Conservation (phyloP, 1,140 invertebrate species). For the Cheumatopsyche charites region DNA sequence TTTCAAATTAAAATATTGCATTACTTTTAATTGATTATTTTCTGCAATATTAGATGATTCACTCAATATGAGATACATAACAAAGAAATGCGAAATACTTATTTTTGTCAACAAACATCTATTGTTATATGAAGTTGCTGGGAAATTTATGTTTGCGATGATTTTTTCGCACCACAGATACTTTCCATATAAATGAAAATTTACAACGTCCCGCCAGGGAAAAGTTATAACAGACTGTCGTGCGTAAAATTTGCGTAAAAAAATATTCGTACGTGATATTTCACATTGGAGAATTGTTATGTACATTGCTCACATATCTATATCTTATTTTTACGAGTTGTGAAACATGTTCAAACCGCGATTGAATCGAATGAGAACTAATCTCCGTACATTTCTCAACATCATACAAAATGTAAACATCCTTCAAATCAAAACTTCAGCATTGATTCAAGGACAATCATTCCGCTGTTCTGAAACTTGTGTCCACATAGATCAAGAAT, state of each 20-base stretch:
- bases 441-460: background rate
- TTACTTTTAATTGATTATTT: too few relatives aligned
- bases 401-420: too few relatives aligned
- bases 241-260: conserved; percentile 25
- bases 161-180: conserved; percentile 19
- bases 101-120: background rate
- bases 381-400: too few relatives aligned
- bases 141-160: conserved; percentile 23
- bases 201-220: conserved; percentile 22
- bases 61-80: too few relatives aligned
- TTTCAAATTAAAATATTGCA: too few relatives aligned
- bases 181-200: conserved; percentile 27
- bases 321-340: too few relatives aligned
- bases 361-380: too few relatives aligned
- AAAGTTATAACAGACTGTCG: conserved; percentile 16
- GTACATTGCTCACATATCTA: too few relatives aligned
- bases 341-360: too few relatives aligned
- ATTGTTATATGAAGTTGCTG: conserved; percentile 3
- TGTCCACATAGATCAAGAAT: background rate
- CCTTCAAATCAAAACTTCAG: too few relatives aligned
- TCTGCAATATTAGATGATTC: too few relatives aligned
- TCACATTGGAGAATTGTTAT: background rate
- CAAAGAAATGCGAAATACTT: too few relatives aligned
- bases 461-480: background rate
- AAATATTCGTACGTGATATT: conserved; percentile 1